Base-by-base conservation (phyloP, 2,113 vertebrate genomes). In the Suncus etruscus region DNA sequence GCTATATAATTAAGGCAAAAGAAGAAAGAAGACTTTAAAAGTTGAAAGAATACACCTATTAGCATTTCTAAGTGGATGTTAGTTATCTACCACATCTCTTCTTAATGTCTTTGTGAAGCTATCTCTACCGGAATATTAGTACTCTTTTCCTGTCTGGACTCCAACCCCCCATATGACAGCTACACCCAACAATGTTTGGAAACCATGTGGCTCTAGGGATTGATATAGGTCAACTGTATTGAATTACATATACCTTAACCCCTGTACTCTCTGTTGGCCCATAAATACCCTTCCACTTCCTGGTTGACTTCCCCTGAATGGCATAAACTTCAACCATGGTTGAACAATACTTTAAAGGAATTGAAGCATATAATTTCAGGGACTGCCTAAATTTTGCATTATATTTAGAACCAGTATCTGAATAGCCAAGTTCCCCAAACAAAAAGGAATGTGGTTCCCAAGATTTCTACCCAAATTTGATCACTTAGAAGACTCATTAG, bases 1-100 rank as follows among this genome's bases (percentile, higher is more conserved):
- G 50, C 78, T n/a, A n/a, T 89, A 39, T 27, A 27, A 61, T 74
- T 29, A 83, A 95, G 25, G 75, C 47, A 47, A 68, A 85, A 85
- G 66, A 29, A 75, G 15, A 29, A 7, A 66, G 39, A 89, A 68
- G 31, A 39, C 12, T 24, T 6, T 50, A 14, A 27, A 27, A 27
- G 29, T 29, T 74, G 20, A 69, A 18, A 51, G 72, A 3, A 11
- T 68, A 66, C 69, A 78, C 27, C 20, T 7, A 18, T 16, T 45
- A 65, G 47, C 54, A 4, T 25, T 77, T 22, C 74, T 10, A 7
- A 51, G 51, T 22, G 39, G 70, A 15, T 32, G 73, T 32, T 51
- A 20, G 65, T 47, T 24, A 50, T 58, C 51, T 45, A 3, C 8
- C 29, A 45, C 6, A 16, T 2, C 8, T 83, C 75, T 66, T 11